These are phyloP conservation scores for Hycleus cichorii DNA, from an alignment of 1,140 invertebrate species.

Conservation along the genomic window DNA sequence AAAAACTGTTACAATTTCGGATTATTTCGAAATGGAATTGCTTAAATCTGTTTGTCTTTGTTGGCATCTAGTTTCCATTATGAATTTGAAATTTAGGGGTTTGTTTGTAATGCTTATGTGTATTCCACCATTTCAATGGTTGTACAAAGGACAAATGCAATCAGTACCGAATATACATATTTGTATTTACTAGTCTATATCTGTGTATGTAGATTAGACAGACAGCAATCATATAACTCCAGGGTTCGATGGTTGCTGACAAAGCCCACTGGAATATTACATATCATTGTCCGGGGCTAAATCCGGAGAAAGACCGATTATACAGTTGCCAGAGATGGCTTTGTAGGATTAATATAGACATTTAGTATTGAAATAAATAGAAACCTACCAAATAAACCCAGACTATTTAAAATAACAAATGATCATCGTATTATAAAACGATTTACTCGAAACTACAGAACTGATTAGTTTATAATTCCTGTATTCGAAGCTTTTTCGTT, in stretches of 20 bases:
- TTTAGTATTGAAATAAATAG: no score
- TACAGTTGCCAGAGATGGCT: neutral
- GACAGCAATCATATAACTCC: constrained; percentile 3
- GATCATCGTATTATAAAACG: no score
- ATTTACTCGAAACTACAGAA: no score
- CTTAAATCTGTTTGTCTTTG: no score
- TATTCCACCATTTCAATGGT: neutral
- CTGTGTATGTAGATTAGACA: neutral
- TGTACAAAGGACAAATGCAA: neutral
- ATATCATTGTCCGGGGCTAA: constrained; percentile 26
- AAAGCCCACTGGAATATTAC: constrained; percentile 31
- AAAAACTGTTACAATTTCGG: no score
- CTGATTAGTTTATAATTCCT: no score
- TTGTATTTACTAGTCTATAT: neutral
- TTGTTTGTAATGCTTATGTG: neutral
- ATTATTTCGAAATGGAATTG: no score
- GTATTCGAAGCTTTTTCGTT: no score
- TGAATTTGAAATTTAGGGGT: neutral
- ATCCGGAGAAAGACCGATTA: constrained; percentile 25
- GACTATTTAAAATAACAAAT: no score
- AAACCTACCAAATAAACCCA: no score
- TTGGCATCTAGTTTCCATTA: no score
- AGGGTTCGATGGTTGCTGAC: constrained; percentile 15
- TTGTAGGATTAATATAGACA: constrained; percentile 1
- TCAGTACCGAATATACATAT: constrained; percentile 3